Evolutionary conservation across 2,797 vertebrate genomes (phyloP).

Genomic region (Ambastaia sidthimunki): DNA sequence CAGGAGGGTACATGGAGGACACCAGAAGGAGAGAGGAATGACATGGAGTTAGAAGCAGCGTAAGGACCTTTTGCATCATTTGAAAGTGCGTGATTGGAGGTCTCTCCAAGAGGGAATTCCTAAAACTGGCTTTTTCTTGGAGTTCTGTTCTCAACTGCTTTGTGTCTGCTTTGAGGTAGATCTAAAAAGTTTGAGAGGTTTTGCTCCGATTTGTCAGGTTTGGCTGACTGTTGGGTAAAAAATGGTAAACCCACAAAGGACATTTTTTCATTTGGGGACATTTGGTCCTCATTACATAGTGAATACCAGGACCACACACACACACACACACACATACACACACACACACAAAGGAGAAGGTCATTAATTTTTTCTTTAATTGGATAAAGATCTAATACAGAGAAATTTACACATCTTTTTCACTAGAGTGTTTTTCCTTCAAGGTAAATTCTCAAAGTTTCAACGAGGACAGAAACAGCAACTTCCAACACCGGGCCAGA

Average conservation of each 20-base stretch:
- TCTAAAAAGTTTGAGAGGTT: background rate
- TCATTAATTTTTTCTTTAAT: slow-evolving; percentile 30
- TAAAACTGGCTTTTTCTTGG: slow-evolving; percentile 16
- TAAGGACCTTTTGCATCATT: slow-evolving; percentile 51
- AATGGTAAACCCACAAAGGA: no score
- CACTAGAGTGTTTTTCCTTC: slow-evolving; percentile 9
- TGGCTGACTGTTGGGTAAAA: no score
- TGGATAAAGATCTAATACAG: slow-evolving; percentile 32
- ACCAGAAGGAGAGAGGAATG: slow-evolving; percentile 31
- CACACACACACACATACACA: no score
- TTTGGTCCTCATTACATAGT: no score
- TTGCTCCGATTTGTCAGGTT: no score
- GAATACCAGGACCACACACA: no score
- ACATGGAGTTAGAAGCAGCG: slow-evolving; percentile 44
- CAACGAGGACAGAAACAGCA: slow-evolving; percentile 16
- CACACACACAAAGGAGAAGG: slow-evolving; percentile 8
- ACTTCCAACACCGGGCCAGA: slow-evolving; percentile 10
- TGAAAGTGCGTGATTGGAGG: slow-evolving; percentile 44
- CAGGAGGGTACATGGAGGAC: slow-evolving; percentile 26
- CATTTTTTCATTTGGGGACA: no score
- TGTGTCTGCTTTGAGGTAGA: background rate
- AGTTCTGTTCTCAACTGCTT: slow-evolving; percentile 6
- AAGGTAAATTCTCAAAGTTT: slow-evolving; percentile 36
- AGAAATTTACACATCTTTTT: slow-evolving; percentile 9
- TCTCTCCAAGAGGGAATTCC: slow-evolving; percentile 54